Base-by-base conservation (phyloP, 2,888 invertebrate species). In the Aethes cnicana region DNA sequence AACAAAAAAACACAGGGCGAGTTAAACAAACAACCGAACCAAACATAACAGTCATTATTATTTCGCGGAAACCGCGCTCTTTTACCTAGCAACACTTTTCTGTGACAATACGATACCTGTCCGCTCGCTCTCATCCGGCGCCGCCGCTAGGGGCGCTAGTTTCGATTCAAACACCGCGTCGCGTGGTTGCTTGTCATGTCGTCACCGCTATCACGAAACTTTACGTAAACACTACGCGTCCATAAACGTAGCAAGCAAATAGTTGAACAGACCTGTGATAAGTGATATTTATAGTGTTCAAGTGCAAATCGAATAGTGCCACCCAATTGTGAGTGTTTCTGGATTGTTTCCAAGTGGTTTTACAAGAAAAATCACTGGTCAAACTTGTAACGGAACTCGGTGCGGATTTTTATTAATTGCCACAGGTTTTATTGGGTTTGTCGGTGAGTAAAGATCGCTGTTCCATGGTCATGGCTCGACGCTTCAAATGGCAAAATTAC, bases 331-430 rank as follows among this genome's bases (percentile, higher is more conserved):
- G 74, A 68, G 61, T 41, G 39, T 66, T 57, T 58, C 43, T 18
- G 55, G 61, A 56, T 35, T 58, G 77, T 80, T 84, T 82, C 84
- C 60, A 62, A 71, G 82, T 72, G 81, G 64, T 86, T 86, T 84
- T 80, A 63, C 56, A 62, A 66, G 60, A 65, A 82, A n/a, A 86
- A 86, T 81, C 77, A 65, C 80, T 71, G 68, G 73, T 72, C 77
- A 86, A 80, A 81, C 76, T 75, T 69, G 70, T 71, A 78, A 77
- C 81, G 81, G 81, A 81, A 81, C 81, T 72, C 63, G 62, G 73
- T 66, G 70, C 65, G 66, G 81, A 82, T 81, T 81, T 71, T 50
- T 41, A 47, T 52, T 50, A 35, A 37, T 53, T 52, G 53, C 42
- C 36, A 63, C 70, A 66, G 69, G 68, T 78, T 77, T 62, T 77